A percentile compares a stretch with the other conserved stretches of the same genome.
phyloP scores from a whole-genome alignment of 2,888 invertebrate genomes.

The Meliscaeva auricollis region DNA sequence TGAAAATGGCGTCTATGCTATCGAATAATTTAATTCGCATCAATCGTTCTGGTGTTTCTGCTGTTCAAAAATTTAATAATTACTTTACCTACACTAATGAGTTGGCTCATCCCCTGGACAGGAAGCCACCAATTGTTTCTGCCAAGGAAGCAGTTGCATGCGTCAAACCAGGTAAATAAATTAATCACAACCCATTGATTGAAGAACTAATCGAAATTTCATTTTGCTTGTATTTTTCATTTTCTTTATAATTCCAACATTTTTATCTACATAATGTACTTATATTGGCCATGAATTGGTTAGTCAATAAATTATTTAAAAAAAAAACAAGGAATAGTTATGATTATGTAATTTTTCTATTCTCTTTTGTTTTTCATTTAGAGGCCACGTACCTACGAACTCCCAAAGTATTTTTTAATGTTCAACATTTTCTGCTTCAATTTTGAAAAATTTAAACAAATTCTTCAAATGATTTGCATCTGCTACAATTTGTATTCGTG shows the following conservation, averaged over 20 bases:
- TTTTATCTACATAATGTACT: too few relatives aligned
- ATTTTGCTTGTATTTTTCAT: too few relatives aligned
- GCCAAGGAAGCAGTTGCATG: constrained; percentile 91
- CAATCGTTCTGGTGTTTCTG: constrained; percentile 57
- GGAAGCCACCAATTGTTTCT: constrained; percentile 89
- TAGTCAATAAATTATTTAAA: too few relatives aligned
- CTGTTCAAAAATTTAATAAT: constrained; percentile 78
- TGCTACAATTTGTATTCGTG: not conserved
- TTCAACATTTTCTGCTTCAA: not conserved
- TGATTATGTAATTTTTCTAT: constrained; percentile 56
- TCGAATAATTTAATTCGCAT: constrained; percentile 66
- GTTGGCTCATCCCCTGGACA: constrained; percentile 91
- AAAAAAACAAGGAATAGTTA: not conserved
- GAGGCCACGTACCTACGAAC: constrained; percentile 11
- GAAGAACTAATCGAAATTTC: too few relatives aligned
- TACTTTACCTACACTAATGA: constrained; percentile 93
- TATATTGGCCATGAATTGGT: not conserved
- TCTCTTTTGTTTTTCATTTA: constrained; percentile 20
- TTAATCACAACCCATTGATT: not conserved
- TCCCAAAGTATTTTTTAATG: constrained; percentile 5
- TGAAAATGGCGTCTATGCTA: constrained; percentile 71
- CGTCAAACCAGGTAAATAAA: constrained; percentile 91
- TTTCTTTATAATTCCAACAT: too few relatives aligned
- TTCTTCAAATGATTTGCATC: constrained; percentile 8
- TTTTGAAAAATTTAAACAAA: not conserved